Conservation (phyloP, 2,888 invertebrate genomes). For the Sphaerophoria rueppellii region DNA sequence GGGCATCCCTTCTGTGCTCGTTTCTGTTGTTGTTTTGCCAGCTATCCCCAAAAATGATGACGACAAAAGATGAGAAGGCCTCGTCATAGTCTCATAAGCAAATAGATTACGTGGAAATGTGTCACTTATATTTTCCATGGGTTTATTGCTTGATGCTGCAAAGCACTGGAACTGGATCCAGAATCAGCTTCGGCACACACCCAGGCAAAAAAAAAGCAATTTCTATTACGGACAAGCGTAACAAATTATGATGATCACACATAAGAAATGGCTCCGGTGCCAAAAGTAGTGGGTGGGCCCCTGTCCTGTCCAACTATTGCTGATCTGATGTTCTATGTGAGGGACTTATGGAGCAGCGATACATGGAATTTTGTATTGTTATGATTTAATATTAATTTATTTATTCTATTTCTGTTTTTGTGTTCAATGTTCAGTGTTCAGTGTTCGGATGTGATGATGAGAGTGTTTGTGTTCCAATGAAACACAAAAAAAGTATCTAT, state of each 20-base stretch:
- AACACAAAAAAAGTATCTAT: constrained; percentile 9
- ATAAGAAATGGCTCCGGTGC: constrained; percentile 48
- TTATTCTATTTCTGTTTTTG: constrained; percentile 54
- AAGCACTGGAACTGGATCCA: background rate
- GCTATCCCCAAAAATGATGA: constrained; percentile 60
- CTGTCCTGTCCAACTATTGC: background rate
- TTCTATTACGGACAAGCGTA: constrained; percentile 73
- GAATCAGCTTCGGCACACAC: background rate
- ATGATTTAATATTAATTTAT: constrained; percentile 73
- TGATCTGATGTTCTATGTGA: constrained; percentile 46
- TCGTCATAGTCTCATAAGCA: constrained; percentile 74
- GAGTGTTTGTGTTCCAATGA: constrained; percentile 29
- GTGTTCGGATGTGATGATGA: background rate
- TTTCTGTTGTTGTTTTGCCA: constrained; percentile 2
- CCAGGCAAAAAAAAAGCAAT: constrained; percentile 60
- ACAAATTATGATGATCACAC: constrained; percentile 73
- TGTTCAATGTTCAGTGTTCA: background rate
- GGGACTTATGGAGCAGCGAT: constrained; percentile 34
- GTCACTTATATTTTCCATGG: constrained; percentile 73
- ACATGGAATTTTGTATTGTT: constrained; percentile 69
- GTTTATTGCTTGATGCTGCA: constrained; percentile 53
- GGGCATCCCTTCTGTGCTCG: constrained; percentile 51
- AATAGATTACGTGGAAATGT: constrained; percentile 76
- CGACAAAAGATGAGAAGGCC: constrained; percentile 61
- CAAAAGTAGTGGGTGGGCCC: constrained; percentile 22